phyloP scores from a whole-genome alignment of 2,888 invertebrate genomes.

The Doris montereyensis region DNA sequence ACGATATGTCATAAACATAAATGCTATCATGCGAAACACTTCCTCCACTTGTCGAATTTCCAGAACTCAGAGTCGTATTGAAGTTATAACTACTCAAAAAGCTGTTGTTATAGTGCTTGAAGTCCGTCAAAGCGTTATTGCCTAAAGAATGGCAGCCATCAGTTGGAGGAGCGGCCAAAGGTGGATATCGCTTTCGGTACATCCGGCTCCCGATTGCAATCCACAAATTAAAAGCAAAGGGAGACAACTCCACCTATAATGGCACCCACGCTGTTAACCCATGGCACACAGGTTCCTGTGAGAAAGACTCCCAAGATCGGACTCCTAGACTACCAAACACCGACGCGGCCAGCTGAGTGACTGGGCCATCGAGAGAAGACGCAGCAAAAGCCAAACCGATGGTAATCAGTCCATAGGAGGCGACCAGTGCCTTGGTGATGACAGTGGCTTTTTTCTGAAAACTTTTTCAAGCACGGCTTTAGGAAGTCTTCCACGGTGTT shows the following conservation, averaged over 20 bases:
- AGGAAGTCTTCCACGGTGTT: slow-evolving; percentile 55
- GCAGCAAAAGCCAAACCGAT: slow-evolving; percentile 50
- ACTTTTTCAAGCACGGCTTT: slow-evolving; percentile 32
- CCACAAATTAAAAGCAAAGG: slow-evolving; percentile 33
- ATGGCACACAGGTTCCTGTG: slow-evolving; percentile 51
- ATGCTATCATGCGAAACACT: too few species aligned
- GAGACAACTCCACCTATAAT: slow-evolving; percentile 21
- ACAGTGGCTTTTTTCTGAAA: slow-evolving; percentile 48
- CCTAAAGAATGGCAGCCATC: slow-evolving; percentile 26
- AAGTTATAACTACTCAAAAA: neutral
- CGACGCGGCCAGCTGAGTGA: slow-evolving; percentile 51
- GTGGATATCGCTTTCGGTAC: slow-evolving; percentile 3
- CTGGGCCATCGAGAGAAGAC: slow-evolving; percentile 47
- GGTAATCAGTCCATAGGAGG: slow-evolving; percentile 47
- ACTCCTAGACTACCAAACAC: slow-evolving; percentile 51
- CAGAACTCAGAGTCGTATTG: neutral
- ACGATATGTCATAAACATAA: slow-evolving; percentile 42
- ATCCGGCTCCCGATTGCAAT: slow-evolving; percentile 29
- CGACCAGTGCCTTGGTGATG: slow-evolving; percentile 50
- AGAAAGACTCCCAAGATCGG: slow-evolving; percentile 53
- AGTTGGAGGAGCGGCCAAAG: slow-evolving; percentile 18
- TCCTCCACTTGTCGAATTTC: too few species aligned
- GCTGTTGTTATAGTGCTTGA: too few species aligned
- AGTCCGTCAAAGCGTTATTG: too few species aligned
- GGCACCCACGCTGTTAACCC: slow-evolving; percentile 40